Conservation (phyloP, 1,140 invertebrate species). For the Drosophila chauvacae region DNA sequence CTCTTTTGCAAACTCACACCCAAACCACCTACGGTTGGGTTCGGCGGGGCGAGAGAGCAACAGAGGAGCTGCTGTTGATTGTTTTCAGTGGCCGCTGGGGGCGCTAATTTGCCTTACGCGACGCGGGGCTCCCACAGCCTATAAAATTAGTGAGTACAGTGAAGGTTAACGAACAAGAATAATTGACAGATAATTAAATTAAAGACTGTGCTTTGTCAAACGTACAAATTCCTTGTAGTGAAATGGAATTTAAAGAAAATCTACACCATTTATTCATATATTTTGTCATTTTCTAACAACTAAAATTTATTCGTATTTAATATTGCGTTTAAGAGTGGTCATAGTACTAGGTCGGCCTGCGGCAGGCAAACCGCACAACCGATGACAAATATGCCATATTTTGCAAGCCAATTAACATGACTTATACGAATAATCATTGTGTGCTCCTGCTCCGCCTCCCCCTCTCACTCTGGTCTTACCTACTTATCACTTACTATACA, state of each 20-base stretch:
- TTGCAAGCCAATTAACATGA: conserved; percentile 42
- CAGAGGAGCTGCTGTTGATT: conserved; percentile 55
- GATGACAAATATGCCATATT: conserved; percentile 28
- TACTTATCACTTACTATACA: conserved; percentile 17
- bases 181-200: conserved; percentile 3
- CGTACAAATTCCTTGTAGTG: not conserved
- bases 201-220: not conserved
- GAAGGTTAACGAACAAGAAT: conserved; percentile 9
- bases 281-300: no score
- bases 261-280: no score
- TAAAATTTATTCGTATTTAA: no score
- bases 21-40: conserved; percentile 3
- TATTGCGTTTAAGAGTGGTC: not conserved
- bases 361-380: not conserved
- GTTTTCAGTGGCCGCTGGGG: conserved; percentile 72
- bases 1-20: conserved; percentile 16
- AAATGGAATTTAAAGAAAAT: no score
- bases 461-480: not conserved
- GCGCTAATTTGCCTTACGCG: conserved; percentile 74
- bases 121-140: conserved; percentile 17
- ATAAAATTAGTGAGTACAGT: conserved; percentile 43
- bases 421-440: conserved; percentile 15
- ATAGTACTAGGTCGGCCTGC: not conserved
- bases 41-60: conserved; percentile 16
- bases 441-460: not conserved